Evolutionary conservation across 2,113 vertebrate species (phyloP).

Genomic region (Sturnus vulgaris): DNA sequence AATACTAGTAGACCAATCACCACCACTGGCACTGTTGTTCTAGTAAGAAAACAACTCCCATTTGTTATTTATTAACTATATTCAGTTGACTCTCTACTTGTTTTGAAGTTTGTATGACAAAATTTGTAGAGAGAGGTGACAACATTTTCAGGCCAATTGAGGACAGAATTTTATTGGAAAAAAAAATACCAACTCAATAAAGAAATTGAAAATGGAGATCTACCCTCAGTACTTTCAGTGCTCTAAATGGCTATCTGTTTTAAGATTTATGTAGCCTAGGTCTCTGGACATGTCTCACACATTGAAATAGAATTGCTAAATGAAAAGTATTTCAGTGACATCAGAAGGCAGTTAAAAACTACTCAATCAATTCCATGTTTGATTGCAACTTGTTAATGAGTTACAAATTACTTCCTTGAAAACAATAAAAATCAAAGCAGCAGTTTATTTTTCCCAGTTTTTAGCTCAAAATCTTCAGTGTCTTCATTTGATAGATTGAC

Average conservation of each 20-base stretch:
- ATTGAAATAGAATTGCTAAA: background rate
- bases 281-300: background rate
- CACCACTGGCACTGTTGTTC: background rate
- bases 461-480: background rate
- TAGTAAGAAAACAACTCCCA: constrained; percentile 23
- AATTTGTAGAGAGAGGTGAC: background rate
- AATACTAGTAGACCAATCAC: constrained; percentile 17
- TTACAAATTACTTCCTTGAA: background rate
- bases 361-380: background rate
- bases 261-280: background rate
- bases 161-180: background rate
- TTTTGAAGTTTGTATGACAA: background rate
- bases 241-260: background rate
- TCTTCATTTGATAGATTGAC: background rate
- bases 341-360: background rate
- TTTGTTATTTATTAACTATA: constrained; percentile 37
- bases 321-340: background rate
- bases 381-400: background rate
- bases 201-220: background rate
- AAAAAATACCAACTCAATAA: background rate
- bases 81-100: background rate
- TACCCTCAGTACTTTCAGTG: background rate
- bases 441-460: background rate
- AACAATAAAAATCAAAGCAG: background rate
- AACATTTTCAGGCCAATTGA: background rate